Conservation (phyloP, 2,113 vertebrate species). For the Saccopteryx bilineata region DNA sequence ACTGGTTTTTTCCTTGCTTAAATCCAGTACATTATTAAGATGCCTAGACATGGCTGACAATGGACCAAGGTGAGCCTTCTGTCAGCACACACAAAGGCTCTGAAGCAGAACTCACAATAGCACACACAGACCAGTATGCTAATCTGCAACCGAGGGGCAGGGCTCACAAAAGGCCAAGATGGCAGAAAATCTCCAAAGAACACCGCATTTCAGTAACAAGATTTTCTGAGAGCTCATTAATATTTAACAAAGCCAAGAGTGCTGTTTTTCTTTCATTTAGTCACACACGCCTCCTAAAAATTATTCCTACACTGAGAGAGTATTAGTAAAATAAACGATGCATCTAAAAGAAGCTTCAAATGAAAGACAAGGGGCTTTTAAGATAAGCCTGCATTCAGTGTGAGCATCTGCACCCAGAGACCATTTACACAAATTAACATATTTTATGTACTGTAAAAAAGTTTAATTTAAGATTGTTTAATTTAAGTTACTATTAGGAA, state of each 20-base stretch:
- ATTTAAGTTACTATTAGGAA: conserved; percentile 86
- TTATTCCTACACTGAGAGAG: conserved; percentile 86
- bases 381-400: conserved; percentile 86
- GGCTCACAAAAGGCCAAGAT: conserved; percentile 80
- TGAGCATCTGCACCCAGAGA: conserved; percentile 87
- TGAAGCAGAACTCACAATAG: conserved; percentile 81
- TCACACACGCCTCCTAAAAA: conserved; percentile 85
- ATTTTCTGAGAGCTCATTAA: conserved; percentile 85
- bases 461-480: conserved; percentile 83
- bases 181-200: conserved; percentile 81
- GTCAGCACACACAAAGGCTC: conserved; percentile 83
- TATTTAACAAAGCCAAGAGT: conserved; percentile 86
- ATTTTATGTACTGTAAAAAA: conserved; percentile 89
- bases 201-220: conserved; percentile 80
- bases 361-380: conserved; percentile 88
- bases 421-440: conserved; percentile 91
- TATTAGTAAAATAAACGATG: conserved; percentile 87
- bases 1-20: conserved; percentile 69
- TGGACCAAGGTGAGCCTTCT: conserved; percentile 79
- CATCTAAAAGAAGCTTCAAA: conserved; percentile 85
- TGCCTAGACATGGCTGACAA: conserved; percentile 72
- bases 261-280: conserved; percentile 79
- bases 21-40: conserved; percentile 82
- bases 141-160: conserved; percentile 82
- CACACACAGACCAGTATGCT: conserved; percentile 80